Base-by-base conservation (phyloP, 2,888 invertebrate genomes). In the Abrostola triplasia region DNA sequence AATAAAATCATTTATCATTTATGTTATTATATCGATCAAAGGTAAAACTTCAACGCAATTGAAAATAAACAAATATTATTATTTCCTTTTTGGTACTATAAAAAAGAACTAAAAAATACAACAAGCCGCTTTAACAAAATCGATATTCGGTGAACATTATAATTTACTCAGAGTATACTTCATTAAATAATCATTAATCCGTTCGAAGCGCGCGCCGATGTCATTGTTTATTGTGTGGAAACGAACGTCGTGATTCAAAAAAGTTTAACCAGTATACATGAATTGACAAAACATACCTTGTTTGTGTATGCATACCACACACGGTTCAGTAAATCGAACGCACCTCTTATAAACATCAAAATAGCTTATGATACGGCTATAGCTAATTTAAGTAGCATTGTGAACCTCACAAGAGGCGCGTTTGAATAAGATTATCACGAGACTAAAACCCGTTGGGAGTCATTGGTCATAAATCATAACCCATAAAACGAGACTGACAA, bases 301-400 rank as follows among this genome's bases (percentile, higher is more conserved):
- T 89, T 88, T 88, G 87, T 86, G 82, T 78, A 82, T 76, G 73
- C 75, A 82, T 85, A 79, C 91, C 90, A 90, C 90, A 93, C 90
- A 88, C 88, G 83, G 82, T 76, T 82, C 78, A 81, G 66, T 80
- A 72, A 69, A 75, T 66, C 76, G 73, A 84, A 80, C 76, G 81
- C 80, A 80, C 84, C 86, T 88, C 85, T 85, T 84, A 84, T 76
- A 79, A 76, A 84, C 83, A 86, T 89, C 85, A 82, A 86, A 88
- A 88, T 84, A 83, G 84, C 85, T 84, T 84, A 88, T 85, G 88
- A 88, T 90, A 90, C 88, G 87, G 87, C 90, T 88, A 84, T 88
- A 92, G 92, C 94, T 94, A 94, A 94, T 94, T 94, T 94, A 94
- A 89, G 94, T 94, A 94, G 94, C 94, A 94, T 94, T 94, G 94